These are phyloP conservation scores for Diogma glabrata DNA, from an alignment of 2,888 invertebrate genomes.

Conservation along the genomic window DNA sequence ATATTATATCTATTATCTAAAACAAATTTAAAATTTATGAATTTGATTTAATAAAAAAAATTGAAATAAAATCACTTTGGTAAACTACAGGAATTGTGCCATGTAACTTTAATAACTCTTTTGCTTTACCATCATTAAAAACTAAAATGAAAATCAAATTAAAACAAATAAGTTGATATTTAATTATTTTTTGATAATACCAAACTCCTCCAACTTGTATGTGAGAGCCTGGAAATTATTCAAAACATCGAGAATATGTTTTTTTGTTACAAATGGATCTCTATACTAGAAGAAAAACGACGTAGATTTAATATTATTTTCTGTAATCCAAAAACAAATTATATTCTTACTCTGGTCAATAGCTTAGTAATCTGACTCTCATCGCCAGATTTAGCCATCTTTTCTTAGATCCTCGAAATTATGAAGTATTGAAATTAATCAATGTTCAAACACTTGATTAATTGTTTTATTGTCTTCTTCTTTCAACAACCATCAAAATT, in stretches of 20 bases:
- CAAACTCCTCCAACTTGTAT: conserved; percentile 54
- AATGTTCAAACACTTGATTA: no score
- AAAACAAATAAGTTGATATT: conserved; percentile 9
- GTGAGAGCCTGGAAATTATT: conserved; percentile 52
- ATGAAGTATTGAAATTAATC: no score
- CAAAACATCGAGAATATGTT: conserved; percentile 54
- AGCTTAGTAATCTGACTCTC: conserved; percentile 41
- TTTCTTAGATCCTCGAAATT: no score
- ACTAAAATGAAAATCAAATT: conserved; percentile 39
- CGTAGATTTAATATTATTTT: conserved; percentile 3
- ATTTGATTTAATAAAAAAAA: not conserved
- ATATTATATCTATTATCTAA: conserved; percentile 80
- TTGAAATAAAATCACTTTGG: conserved; percentile 47
- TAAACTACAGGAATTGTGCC: conserved; percentile 90
- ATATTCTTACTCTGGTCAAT: conserved; percentile 37
- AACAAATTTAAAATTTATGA: conserved; percentile 16
- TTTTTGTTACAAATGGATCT: conserved; percentile 51
- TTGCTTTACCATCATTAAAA: conserved; percentile 76
- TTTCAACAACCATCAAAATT: no score
- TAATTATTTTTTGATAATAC: no score
- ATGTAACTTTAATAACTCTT: conserved; percentile 69
- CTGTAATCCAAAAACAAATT: not conserved
- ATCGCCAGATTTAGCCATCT: conserved; percentile 27
- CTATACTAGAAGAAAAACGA: conserved; percentile 46
- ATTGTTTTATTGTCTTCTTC: no score